Evolutionary conservation across 2,113 vertebrate species (phyloP), one percentile per base, ranked within the genome.

Genomic region (Pan paniscus): DNA sequence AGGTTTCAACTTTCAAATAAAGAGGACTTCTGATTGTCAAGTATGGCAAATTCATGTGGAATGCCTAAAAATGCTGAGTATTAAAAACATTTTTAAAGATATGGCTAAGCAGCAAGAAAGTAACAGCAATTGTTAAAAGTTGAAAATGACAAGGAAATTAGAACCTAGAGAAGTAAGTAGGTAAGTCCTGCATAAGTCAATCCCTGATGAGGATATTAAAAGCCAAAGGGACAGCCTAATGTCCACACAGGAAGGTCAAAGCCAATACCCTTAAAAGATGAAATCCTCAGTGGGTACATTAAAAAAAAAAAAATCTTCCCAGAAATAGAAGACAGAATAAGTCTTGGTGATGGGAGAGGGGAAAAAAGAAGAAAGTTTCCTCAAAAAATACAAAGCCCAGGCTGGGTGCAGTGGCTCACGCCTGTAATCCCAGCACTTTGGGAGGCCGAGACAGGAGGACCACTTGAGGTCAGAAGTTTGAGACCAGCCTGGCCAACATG

Each of bases 101-200:
- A 55, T 14, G 30, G 70, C 40, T 96, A 89, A 95, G 43, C n/a
- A 75, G 23, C 3, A 72, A 79, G 48, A 94, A 55, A 80, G 40
- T 38, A 90, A 88, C 6, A 64, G 22, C 4, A 83, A 73, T 43
- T 83, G 22, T 52, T 67, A 90, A 40, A 90, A 64, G 76, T 67
- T n/a, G 83, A 48, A 93, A 94, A 64, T 81, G 32, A 89, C 27
- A 88, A 96, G 80, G 70, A 76, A 46, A 80, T 18, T n/a, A 73
- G 43, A 80, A 43, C 32, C 13, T 16, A 46, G 23, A 16, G 48
- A 92, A 38, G 2, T 30, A 87, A 20, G 32, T 40, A 83, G 64
- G 72, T 8, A 84, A 89, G 12, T n/a, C 11, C 73, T 67, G 79
- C 72, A 35, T 40, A 23, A 23, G 5, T 4, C 38, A 96, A 67